Percentiles rank a stretch among this genome's conserved stretches.
Conservation (phyloP, 2,888 invertebrate genomes). For the Eulithis prunata region DNA sequence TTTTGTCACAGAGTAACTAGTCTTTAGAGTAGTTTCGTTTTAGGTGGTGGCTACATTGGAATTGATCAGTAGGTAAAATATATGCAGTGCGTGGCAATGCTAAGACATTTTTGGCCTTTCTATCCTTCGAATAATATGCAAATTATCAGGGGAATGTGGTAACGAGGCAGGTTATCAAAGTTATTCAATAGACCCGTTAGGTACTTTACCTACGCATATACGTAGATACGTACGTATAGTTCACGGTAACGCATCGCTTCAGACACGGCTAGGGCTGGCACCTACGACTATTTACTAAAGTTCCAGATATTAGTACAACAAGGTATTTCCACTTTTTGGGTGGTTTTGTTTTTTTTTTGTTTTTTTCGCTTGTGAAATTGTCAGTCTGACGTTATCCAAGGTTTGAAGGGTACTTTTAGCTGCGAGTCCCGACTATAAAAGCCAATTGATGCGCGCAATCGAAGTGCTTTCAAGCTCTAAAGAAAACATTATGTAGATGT, state of each 20-base stretch:
- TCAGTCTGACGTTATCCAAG: too few species aligned
- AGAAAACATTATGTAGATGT: too few species aligned
- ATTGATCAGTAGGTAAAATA: not conserved
- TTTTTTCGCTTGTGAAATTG: too few species aligned
- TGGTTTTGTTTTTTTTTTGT: too few species aligned
- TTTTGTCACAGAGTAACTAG: not conserved
- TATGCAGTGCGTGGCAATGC: not conserved
- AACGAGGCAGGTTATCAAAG: conserved; percentile 9
- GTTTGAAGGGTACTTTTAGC: too few species aligned
- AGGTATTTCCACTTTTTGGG: too few species aligned
- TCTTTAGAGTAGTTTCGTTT: not conserved
- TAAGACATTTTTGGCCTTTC: conserved; percentile 5
- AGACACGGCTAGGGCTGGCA: conserved; percentile 10
- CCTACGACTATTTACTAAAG: not conserved
- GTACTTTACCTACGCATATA: too few species aligned
- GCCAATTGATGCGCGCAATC: too few species aligned
- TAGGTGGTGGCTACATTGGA: not conserved
- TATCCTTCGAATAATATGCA: not conserved
- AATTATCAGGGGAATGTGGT: conserved; percentile 5
- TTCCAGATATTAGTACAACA: too few species aligned
- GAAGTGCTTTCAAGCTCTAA: too few species aligned
- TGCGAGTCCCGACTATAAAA: too few species aligned
- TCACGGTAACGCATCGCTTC: conserved; percentile 17
- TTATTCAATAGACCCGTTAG: conserved; percentile 19
- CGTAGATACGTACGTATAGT: conserved; percentile 2